Evolutionary conservation across 2,888 invertebrate species (phyloP), one percentile per base, ranked within the genome.

Genomic region (Drosophila quinaria): DNA sequence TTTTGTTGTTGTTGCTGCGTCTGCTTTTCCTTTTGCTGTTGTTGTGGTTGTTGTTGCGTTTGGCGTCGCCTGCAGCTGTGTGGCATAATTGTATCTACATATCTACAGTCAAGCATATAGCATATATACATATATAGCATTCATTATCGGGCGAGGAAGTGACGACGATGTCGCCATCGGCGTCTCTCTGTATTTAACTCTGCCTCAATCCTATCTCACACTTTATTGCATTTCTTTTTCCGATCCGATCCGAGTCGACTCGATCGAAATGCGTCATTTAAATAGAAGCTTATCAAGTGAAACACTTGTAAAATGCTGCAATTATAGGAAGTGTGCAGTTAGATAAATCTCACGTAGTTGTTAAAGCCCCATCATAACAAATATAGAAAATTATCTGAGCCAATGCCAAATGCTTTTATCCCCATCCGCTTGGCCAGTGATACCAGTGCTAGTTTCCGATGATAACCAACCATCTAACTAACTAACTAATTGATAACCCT

Each of bases 401-500:
- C 55, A 55, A 55, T 66, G 54, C 49, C 46, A 55, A 66, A 49
- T 54, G 47, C n/a, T 31, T 22, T 15, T 29, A 56, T 35, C 29
- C 58, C 51, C 78, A 61, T 65, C 64, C 75, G 69, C 50, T 60
- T 19, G 39, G 13, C 17, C 19, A 50, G 33, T 50, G 49, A 50
- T 50, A 50, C 49, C n/a, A 31, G 54, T 69, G 72, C 72, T 49
- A 39, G 68, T 46, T 74, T 60, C 65, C 74, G 61, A 74, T 73
- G 50, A 42, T 35, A 31, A 42, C 22, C 39, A 69, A 8, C 37
- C 37, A 69, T 3, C 37, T 15, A 11, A 25, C 33, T 58, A 58
- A 56, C 73, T 55, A 52, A 39, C 86, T 79, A 86, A 90, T 84
- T 87, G 90, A 87, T 87, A 87, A 87, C 81, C 87, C 76, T 88